These are phyloP conservation scores for Plagodis dolabraria DNA, from an alignment of 2,888 invertebrate genomes.

Conservation along the genomic window DNA sequence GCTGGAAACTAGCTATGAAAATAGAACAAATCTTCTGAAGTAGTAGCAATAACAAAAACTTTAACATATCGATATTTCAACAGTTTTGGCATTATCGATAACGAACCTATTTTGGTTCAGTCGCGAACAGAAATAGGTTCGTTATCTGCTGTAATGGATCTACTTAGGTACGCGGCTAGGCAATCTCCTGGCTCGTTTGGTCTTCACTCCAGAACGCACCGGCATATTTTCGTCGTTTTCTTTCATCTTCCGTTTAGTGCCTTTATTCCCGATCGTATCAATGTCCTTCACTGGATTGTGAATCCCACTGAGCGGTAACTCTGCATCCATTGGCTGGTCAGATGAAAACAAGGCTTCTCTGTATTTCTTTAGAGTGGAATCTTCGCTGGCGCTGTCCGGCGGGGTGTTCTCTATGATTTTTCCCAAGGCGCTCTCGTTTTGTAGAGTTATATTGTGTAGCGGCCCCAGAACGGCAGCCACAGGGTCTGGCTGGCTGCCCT, in stretches of 20 bases:
- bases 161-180: too few species aligned
- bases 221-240: constrained; percentile 12
- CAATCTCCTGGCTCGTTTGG: background rate
- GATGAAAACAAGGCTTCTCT: constrained; percentile 49
- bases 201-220: constrained; percentile 6
- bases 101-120: too few species aligned
- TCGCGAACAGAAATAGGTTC: too few species aligned
- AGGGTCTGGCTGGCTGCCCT: constrained; percentile 53
- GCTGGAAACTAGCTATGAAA: too few species aligned
- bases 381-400: constrained; percentile 34
- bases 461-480: constrained; percentile 57
- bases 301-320: constrained; percentile 49
- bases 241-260: constrained; percentile 48
- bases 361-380: constrained; percentile 58
- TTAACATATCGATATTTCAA: too few species aligned
- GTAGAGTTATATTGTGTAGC: constrained; percentile 53
- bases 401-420: constrained; percentile 44
- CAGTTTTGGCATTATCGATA: too few species aligned
- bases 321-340: constrained; percentile 42
- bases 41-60: too few species aligned
- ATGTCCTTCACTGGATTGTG: constrained; percentile 53
- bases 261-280: constrained; percentile 43
- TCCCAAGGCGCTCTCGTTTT: constrained; percentile 49
- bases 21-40: too few species aligned
- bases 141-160: too few species aligned